Conservation (phyloP, 2,113 vertebrate species). For the Leptodactylus fuscus region DNA sequence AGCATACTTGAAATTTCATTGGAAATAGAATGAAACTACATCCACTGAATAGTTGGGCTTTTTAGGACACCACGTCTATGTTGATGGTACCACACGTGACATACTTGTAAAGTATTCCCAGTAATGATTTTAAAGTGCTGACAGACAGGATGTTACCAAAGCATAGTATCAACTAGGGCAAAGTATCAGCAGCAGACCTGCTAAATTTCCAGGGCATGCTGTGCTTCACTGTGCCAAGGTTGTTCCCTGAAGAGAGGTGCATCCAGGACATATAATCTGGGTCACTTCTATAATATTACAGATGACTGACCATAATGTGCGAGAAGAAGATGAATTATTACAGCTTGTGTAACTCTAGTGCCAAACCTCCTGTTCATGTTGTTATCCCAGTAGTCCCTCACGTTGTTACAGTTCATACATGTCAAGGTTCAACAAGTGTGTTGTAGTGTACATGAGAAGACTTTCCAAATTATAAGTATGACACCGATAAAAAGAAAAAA, state of each 20-base stretch:
- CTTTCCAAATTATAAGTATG: background rate
- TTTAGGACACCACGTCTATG: background rate
- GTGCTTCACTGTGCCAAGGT: background rate
- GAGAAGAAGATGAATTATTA: background rate
- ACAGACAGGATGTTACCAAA: background rate
- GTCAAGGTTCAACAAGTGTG: conserved; percentile 17
- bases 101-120: background rate
- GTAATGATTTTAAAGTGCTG: background rate
- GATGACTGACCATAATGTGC: background rate
- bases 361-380: background rate
- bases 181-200: background rate
- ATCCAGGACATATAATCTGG: conserved; percentile 6
- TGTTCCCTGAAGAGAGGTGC: background rate
- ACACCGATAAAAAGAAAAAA: background rate
- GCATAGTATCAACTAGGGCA: background rate
- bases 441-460: background rate
- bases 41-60: background rate
- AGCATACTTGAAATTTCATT: background rate
- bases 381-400: background rate
- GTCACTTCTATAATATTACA: background rate
- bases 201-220: background rate
- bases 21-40: background rate
- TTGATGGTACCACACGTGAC: background rate
- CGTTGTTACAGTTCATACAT: background rate
- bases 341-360: background rate